Base-by-base conservation (phyloP, 2,113 vertebrate species). In the Labeo rohita region DNA sequence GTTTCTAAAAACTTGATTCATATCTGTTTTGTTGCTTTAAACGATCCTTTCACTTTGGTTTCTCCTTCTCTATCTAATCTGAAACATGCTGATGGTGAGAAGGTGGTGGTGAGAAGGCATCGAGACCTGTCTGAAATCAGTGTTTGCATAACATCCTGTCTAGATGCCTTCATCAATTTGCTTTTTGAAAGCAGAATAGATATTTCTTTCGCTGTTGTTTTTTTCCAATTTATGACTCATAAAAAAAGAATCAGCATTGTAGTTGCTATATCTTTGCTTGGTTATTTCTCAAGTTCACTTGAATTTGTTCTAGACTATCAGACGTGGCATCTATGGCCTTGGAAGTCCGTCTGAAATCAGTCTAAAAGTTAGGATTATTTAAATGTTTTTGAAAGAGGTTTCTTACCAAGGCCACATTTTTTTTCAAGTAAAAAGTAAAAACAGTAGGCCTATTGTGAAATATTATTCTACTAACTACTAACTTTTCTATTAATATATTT, bases 11-110 rank as follows among this genome's bases (percentile, higher is more conserved):
- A 75, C 61, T 39, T 49, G 9, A 18, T 15, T 13, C 65, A 39
- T 68, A 70, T 23, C 34, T 74, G 70, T 61, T 81, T 50, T n/a
- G 9, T 61, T 82, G 49, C n/a, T 28, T 28, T 77, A 39, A 76
- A 49, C 66, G 3, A 78, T 61, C 9, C 59, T 65, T 76, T 73
- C 70, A 6, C 6, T 73, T 4, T 11, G 2, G 39, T 73, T 73
- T 52, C 68, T 47, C 49, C 52, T 23, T 79, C 16, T 36, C 39
- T 73, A 50, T 70, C 49, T 59, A 2, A 74, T 45, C 5, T 72
- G 63, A 79, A 23, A 28, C 39, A n/a, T 50, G 6, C 3, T 23
- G 34, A 23, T 66, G 63, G 3, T 23, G 23, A n/a, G 11, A 75
- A 13, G n/a, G n/a, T n/a, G 3, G 63, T 66, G 63, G 3, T 23